A percentile compares a stretch with the other conserved stretches of the same genome.
phyloP scores from a whole-genome alignment of 2,113 vertebrate genomes.

The Bagarius yarrelli region DNA sequence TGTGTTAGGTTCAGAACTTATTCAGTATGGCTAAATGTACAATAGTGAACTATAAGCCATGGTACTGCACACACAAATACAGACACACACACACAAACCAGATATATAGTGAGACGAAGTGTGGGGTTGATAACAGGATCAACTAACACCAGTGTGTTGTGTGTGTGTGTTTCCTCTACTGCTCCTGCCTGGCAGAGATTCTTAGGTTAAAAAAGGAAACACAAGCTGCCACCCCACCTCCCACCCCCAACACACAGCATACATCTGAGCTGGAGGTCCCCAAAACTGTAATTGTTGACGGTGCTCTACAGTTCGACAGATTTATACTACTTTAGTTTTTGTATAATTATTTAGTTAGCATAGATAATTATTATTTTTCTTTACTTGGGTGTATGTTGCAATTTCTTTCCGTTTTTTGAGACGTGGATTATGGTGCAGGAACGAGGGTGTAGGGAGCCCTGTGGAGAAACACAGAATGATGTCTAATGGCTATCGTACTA shows the following conservation, averaged over 20 bases:
- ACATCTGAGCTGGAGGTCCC: conserved; percentile 27
- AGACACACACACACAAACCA: not conserved
- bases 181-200: conserved; percentile 70
- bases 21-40: not conserved
- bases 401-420: conserved; percentile 7
- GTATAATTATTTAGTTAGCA: conserved; percentile 1
- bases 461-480: conserved; percentile 69
- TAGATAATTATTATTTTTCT: not conserved
- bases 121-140: conserved; percentile 57
- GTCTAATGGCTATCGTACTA: conserved; percentile 92
- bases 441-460: conserved; percentile 68
- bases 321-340: not conserved
- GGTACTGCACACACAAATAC: not conserved
- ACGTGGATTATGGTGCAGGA: conserved; percentile 53
- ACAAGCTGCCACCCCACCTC: conserved; percentile 13
- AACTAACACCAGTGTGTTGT: conserved; percentile 70
- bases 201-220: conserved; percentile 81
- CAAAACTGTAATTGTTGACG: conserved; percentile 31
- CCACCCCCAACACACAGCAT: not conserved
- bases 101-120: conserved; percentile 6
- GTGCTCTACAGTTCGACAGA: conserved; percentile 30
- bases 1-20: not conserved
- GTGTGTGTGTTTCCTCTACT: conserved; percentile 62
- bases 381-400: not conserved
- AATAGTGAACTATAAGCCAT: not conserved